phyloP scores from a whole-genome alignment of 2,888 invertebrate species.

The Seira ritae region DNA sequence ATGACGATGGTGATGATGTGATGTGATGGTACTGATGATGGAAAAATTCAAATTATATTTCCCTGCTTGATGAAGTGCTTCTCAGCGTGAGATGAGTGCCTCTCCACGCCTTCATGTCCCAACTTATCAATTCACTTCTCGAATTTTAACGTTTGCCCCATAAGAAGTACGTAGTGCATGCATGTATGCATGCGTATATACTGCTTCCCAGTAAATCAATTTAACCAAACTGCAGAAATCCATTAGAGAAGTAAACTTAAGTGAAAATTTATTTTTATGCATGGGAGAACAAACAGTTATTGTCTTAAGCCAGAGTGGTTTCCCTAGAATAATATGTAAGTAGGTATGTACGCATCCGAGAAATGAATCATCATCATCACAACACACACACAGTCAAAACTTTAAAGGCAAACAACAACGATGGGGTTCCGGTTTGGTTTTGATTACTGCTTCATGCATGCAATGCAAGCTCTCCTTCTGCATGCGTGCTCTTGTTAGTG shows the following conservation, averaged over 20 bases:
- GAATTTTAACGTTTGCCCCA: conserved; percentile 15
- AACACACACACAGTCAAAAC: too few species aligned
- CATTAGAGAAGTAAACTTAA: too few species aligned
- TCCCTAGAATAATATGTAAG: neutral
- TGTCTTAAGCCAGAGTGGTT: neutral
- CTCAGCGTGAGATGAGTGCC: conserved; percentile 59
- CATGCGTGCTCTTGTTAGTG: too few species aligned
- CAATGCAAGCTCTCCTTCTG: too few species aligned
- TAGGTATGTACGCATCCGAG: too few species aligned
- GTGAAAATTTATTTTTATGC: too few species aligned
- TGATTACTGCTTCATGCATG: too few species aligned
- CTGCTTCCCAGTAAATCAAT: too few species aligned
- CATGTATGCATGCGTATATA: conserved; percentile 27
- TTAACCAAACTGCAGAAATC: conserved; percentile 46
- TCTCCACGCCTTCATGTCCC: conserved; percentile 53
- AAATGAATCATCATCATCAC: too few species aligned
- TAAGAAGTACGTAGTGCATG: neutral
- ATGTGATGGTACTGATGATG: too few species aligned
- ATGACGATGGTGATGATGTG: conserved; percentile 29
- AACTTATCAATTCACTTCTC: conserved; percentile 50
- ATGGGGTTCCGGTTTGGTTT: too few species aligned
- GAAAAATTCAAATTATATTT: conserved; percentile 62
- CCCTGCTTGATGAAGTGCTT: conserved; percentile 62
- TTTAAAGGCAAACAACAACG: too few species aligned
- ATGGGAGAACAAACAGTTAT: conserved; percentile 14